Conservation (phyloP, 2,888 invertebrate species). For the Eubasilissa splendida region DNA sequence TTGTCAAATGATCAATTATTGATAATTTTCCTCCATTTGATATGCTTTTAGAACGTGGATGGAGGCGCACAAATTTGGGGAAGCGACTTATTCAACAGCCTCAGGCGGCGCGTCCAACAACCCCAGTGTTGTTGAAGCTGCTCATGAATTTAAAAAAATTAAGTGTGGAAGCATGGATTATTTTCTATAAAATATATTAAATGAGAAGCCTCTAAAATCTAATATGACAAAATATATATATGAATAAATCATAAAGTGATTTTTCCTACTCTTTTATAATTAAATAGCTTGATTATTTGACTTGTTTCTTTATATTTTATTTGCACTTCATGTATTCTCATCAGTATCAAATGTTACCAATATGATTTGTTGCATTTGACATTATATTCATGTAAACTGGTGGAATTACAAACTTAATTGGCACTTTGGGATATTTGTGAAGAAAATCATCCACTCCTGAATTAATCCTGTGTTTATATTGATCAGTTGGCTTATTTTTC, state of each 20-base stretch:
- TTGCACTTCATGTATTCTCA: neutral
- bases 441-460: neutral
- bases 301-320: neutral
- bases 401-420: conserved; percentile 45
- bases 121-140: conserved; percentile 43
- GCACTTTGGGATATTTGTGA: conserved; percentile 21
- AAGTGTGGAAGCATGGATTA: too few relatives aligned
- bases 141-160: conserved; percentile 29
- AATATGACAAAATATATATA: too few relatives aligned
- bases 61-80: neutral
- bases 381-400: conserved; percentile 38
- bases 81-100: neutral
- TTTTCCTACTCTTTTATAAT: too few relatives aligned
- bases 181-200: too few relatives aligned
- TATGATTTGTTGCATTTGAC: neutral
- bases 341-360: neutral
- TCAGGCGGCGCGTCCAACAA: neutral
- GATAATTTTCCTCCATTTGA: neutral
- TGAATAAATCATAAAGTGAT: too few relatives aligned
- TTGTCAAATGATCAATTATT: too few relatives aligned
- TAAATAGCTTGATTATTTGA: too few relatives aligned
- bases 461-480: too few relatives aligned
- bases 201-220: too few relatives aligned
- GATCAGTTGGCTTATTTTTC: too few relatives aligned
- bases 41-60: conserved; percentile 40